Percentiles rank a stretch among this genome's conserved stretches.
phyloP scores from a whole-genome alignment of 1,140 invertebrate genomes.

The Platorchestia sp. region DNA sequence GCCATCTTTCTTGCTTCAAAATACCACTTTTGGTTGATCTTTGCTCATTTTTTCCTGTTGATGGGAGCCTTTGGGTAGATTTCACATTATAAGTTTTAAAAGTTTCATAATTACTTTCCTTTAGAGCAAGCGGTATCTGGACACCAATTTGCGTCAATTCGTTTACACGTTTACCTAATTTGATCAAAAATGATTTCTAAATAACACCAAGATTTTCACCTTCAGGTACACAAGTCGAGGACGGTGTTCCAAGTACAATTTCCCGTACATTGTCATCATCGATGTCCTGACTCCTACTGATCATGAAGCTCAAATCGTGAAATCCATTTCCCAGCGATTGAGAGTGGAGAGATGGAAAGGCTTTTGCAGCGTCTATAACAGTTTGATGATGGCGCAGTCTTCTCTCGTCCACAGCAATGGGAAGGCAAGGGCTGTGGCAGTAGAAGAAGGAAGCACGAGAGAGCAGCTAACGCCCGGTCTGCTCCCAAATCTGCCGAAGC shows the following conservation, averaged over 20 bases:
- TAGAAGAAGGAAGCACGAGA: background rate
- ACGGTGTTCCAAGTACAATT: background rate
- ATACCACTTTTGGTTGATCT: background rate
- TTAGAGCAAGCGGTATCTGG: background rate
- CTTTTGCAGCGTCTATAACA: background rate
- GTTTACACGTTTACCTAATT: background rate
- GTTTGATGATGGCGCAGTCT: background rate
- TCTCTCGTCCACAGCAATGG: background rate
- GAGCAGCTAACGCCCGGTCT: background rate
- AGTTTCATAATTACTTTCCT: background rate
- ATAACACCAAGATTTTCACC: background rate
- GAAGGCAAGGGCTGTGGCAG: background rate
- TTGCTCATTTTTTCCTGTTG: background rate
- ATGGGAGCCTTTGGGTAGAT: background rate
- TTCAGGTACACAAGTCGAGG: slow-evolving; percentile 26
- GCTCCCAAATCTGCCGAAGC: background rate
- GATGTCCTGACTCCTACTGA: background rate
- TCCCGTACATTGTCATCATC: slow-evolving; percentile 18
- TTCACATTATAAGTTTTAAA: background rate
- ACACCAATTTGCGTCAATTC: background rate
- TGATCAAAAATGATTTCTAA: background rate
- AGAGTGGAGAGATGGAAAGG: slow-evolving; percentile 26
- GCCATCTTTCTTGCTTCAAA: no score
- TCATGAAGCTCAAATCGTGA: background rate
- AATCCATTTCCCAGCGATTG: background rate